Evolutionary conservation across 1,140 invertebrate genomes (phyloP).

Genomic region (Harpegnathos saltator): DNA sequence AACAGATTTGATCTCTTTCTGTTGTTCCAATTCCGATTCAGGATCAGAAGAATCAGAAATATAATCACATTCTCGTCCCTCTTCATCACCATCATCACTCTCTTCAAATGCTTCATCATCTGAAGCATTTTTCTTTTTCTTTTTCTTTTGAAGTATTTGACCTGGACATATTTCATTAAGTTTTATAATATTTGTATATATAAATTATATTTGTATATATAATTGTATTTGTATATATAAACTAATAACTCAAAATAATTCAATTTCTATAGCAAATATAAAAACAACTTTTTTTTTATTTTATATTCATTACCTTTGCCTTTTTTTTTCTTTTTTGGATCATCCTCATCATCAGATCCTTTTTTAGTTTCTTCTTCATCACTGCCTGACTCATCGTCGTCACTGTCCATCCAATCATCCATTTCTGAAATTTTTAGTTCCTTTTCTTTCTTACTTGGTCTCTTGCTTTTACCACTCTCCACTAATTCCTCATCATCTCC

Average conservation of each 20-base stretch:
- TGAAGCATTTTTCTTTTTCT: slow-evolving; percentile 91
- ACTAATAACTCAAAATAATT: too few relatives aligned
- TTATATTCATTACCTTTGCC: slow-evolving; percentile 74
- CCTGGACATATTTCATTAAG: slow-evolving; percentile 61
- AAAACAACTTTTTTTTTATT: not conserved
- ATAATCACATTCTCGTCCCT: slow-evolving; percentile 95
- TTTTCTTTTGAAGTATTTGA: slow-evolving; percentile 87
- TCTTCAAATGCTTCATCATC: slow-evolving; percentile 97
- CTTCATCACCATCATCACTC: slow-evolving; percentile 98
- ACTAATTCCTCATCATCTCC: slow-evolving; percentile 90
- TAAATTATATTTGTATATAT: slow-evolving; percentile 7
- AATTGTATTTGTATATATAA: too few relatives aligned
- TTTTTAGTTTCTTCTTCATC: slow-evolving; percentile 89
- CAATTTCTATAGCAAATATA: slow-evolving; percentile 18
- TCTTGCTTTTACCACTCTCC: slow-evolving; percentile 86
- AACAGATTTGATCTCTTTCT: slow-evolving; percentile 92
- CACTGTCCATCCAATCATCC: slow-evolving; percentile 96
- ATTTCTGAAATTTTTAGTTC: slow-evolving; percentile 96
- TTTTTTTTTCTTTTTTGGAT: slow-evolving; percentile 90
- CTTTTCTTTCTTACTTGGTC: slow-evolving; percentile 85
- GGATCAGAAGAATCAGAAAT: slow-evolving; percentile 94
- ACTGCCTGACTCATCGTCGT: slow-evolving; percentile 91
- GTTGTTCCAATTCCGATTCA: slow-evolving; percentile 91
- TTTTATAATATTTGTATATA: slow-evolving; percentile 40
- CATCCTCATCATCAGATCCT: slow-evolving; percentile 89